Base-by-base conservation (phyloP, 2,888 invertebrate genomes). In the Serripes groenlandicus region DNA sequence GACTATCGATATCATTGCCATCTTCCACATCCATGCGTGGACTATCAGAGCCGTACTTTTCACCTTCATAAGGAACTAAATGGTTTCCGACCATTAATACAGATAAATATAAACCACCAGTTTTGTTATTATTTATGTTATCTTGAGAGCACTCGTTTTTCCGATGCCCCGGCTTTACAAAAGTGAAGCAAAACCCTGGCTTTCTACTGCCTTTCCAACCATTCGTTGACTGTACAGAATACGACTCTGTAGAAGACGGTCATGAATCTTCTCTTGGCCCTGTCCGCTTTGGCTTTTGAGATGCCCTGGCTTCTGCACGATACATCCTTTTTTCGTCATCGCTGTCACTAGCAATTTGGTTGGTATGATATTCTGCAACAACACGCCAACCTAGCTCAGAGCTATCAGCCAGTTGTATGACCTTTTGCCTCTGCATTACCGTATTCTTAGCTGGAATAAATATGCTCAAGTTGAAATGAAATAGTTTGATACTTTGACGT, bases 281-380 rank as follows among this genome's bases (percentile, higher is more conserved):
- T 9, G 42, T 42, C 42, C 42, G 42, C 9, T 18, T 42, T 42
- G 11, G 54, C 28, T 75, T 75, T 32, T 49, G 42, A 9, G 7
- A 26, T 1, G 64, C 66, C 35, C 66, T 64, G 26, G 74, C 74
- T 26, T 75, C 74, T 15, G 74, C 66, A 7, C 42, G 62, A 28
- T 64, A 66, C 7, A 75, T 75, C 26, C 64, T 1, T 54, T 66
- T 75, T 30, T 75, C 75, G 35, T 75, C 75, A 3, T 75, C 75
- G 35, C 75, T 75, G 37, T 75, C 68, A 37, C 52, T 32, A 0
- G 74, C 64, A 21, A 75, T 75, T 1, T 52, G 74, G 32, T 75
- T 49, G 11, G 30, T 23, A 21, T 75, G 49, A 35, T 75, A 75
- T 26, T 75, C 74, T 7, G 64, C 49, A 0, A 75, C 74, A 3